Conservation (phyloP, 2,888 invertebrate species). For the Acanthosepion pharaonis region DNA sequence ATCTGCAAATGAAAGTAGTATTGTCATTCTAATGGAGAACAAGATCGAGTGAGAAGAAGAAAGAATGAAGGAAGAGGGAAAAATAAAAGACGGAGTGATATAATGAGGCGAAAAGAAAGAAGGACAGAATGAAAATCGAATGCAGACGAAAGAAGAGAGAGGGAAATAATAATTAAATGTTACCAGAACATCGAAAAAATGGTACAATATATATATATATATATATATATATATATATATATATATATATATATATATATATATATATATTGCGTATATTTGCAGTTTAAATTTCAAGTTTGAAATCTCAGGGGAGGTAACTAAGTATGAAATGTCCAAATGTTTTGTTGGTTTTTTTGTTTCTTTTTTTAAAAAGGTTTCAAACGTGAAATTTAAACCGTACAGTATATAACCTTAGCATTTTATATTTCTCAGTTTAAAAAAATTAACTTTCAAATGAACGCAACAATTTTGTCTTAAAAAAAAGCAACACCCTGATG, state of each 20-base stretch:
- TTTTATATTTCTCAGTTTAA: too few species aligned
- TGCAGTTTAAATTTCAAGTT: too few species aligned
- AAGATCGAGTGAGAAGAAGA: neutral
- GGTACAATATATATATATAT: neutral
- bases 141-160: neutral
- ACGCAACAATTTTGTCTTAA: too few species aligned
- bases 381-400: too few species aligned
- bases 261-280: too few species aligned
- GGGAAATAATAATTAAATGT: neutral
- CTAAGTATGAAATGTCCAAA: too few species aligned
- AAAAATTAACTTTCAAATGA: too few species aligned
- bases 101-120: neutral
- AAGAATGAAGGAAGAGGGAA: neutral
- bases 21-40: neutral
- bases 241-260: neutral
- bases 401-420: too few species aligned
- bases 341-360: too few species aligned
- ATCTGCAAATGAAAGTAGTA: neutral
- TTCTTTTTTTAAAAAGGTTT: too few species aligned
- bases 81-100: neutral
- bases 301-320: too few species aligned
- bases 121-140: neutral
- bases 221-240: neutral
- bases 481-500: too few species aligned
- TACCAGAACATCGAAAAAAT: neutral